Evolutionary conservation across 1,140 invertebrate genomes (phyloP).

Genomic region (Meteorus sp.): DNA sequence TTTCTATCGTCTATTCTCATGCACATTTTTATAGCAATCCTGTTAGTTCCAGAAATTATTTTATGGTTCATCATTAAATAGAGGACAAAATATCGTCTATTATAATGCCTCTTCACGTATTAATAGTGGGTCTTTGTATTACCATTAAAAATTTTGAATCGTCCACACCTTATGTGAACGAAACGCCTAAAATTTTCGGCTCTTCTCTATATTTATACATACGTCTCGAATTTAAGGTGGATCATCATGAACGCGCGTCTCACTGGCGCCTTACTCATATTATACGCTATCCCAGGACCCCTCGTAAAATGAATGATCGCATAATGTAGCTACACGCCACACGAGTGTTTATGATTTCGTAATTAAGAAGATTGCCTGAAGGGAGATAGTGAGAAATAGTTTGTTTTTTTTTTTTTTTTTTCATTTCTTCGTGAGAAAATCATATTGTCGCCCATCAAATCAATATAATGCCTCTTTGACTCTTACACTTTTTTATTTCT

Average conservation of each 20-base stretch:
- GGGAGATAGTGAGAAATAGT: neutral
- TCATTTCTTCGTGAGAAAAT: conserved; percentile 1
- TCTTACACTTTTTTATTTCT: neutral
- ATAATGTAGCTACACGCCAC: conserved; percentile 6
- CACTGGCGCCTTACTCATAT: conserved; percentile 24
- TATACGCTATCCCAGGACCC: conserved; percentile 18
- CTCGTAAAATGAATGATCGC: conserved; percentile 27
- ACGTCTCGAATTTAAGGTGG: conserved; percentile 1
- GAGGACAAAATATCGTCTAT: too few relatives aligned
- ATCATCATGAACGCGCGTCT: conserved; percentile 21
- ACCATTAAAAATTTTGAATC: conserved; percentile 7
- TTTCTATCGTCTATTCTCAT: too few relatives aligned
- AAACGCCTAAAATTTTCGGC: too few relatives aligned
- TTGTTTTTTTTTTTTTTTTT: neutral
- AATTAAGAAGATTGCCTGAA: conserved; percentile 19
- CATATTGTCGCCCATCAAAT: neutral
- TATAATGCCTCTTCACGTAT: too few relatives aligned
- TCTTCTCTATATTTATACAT: neutral
- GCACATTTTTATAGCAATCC: too few relatives aligned
- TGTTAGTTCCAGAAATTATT: too few relatives aligned
- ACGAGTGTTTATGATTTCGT: conserved; percentile 24
- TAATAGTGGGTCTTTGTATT: neutral
- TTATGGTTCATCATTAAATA: too few relatives aligned
- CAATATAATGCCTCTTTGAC: neutral
- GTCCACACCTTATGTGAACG: conserved; percentile 21